These are phyloP conservation scores for Urocynchramus pylzowi DNA, from an alignment of 2,113 vertebrate genomes.

Conservation along the genomic window DNA sequence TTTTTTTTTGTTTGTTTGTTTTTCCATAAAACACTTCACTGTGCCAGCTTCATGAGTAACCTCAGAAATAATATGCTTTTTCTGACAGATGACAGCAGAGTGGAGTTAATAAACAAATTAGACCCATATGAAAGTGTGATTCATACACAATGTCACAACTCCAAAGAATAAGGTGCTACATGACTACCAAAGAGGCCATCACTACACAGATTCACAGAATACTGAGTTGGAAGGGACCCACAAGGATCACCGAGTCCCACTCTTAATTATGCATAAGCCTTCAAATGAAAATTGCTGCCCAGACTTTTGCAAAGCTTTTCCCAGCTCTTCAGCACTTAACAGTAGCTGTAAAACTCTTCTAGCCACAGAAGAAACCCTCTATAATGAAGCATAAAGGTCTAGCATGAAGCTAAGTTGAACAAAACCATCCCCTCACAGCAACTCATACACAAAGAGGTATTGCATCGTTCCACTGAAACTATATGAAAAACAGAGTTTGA, in stretches of 20 bases:
- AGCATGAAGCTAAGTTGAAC: background rate
- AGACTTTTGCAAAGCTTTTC: background rate
- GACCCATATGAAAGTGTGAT: background rate
- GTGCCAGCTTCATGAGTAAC: conserved; percentile 20
- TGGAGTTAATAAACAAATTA: conserved; percentile 1
- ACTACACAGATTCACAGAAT: background rate
- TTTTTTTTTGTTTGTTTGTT: background rate
- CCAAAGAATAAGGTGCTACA: background rate
- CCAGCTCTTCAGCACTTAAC: background rate
- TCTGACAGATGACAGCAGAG: conserved; percentile 17
- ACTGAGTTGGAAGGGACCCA: background rate
- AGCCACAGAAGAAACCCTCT: background rate
- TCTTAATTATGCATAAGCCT: background rate
- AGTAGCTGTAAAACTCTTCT: background rate
- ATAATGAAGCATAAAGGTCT: background rate
- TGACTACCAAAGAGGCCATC: background rate
- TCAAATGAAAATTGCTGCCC: background rate
- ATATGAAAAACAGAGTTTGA: background rate
- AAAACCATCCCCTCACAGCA: background rate
- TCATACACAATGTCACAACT: background rate
- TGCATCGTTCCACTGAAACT: background rate
- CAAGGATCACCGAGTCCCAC: background rate
- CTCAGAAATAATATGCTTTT: background rate
- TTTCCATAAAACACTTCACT: background rate
- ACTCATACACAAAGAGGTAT: background rate